Base-by-base conservation (phyloP, 2,113 vertebrate genomes). In the Pluvialis apricaria region DNA sequence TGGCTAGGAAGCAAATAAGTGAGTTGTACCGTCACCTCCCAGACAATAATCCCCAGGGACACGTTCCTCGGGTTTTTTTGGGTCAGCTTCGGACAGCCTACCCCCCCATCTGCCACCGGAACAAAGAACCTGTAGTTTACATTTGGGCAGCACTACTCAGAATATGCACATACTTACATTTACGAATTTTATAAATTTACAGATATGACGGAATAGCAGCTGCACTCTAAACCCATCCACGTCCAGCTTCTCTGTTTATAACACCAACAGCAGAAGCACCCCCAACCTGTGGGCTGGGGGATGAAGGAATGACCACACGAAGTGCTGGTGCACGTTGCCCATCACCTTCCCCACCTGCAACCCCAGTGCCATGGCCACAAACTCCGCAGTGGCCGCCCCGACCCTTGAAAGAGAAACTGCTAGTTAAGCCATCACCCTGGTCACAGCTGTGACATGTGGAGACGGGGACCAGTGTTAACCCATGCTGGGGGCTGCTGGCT, bases 361-460 rank as follows among this genome's bases (percentile, higher is more conserved):
- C 32, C 57, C 55, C 66, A 13, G 22, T 5, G 31, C 38, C 69
- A 54, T 0, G 4, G 32, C 49, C 77, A 25, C 65, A n/a, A 24
- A 24, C 9, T 26, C 49, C 0, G 1, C 25, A 29, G 60, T 47
- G 42, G 47, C 25, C 5, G 1, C 42, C 36, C 5, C 0, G 11
- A 62, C 42, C 60, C 61, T 34, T 42, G 55, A 52, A 73, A 73
- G 54, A 47, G 58, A 78, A 68, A 73, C 60, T 31, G 38, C 47
- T 70, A 68, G 47, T 78, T 38, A 65, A 61, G 71, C 0, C 1
- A 38, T 7, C 29, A 22, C 47, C 42, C 70, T 0, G 5, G 36
- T 29, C 42, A 55, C 21, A 20, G 26, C 29, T 9, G 65, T 15
- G 32, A 57, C 6, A 21, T 6, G 60, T 3, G 17, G 42, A 21